A percentile compares a stretch with the other conserved stretches of the same genome.
Conservation (phyloP, 2,888 invertebrate genomes). For the Dermolepida albohirtum region DNA sequence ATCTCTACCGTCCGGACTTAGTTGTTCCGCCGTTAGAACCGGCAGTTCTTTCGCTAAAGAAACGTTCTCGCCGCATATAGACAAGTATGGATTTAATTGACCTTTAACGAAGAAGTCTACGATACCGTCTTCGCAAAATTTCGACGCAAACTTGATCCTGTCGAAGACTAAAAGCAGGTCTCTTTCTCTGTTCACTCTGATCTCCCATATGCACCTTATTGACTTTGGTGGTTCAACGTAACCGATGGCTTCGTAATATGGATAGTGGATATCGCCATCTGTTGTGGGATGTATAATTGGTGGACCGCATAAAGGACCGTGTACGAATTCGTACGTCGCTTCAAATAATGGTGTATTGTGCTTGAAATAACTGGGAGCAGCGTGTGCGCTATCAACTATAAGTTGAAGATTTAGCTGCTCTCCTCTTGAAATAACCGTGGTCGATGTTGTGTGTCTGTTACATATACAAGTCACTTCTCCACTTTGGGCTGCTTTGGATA, state of each 20-base stretch:
- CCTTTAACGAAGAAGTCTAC: constrained; percentile 77
- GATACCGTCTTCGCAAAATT: constrained; percentile 87
- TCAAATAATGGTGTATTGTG: constrained; percentile 86
- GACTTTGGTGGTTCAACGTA: constrained; percentile 76
- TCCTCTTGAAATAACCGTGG: constrained; percentile 71
- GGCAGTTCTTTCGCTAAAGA: constrained; percentile 84
- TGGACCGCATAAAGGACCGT: constrained; percentile 89
- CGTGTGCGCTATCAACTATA: constrained; percentile 86
- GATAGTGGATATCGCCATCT: constrained; percentile 89
- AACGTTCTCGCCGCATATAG: constrained; percentile 88
- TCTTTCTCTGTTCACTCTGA: constrained; percentile 83
- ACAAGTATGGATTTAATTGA: constrained; percentile 79
- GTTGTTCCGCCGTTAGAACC: constrained; percentile 81
- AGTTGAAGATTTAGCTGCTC: constrained; percentile 85
- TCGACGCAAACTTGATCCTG: constrained; percentile 85
- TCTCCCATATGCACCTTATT: constrained; percentile 68
- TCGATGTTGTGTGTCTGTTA: constrained; percentile 71
- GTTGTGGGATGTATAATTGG: constrained; percentile 82
- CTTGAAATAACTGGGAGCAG: constrained; percentile 89
- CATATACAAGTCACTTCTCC: constrained; percentile 82
- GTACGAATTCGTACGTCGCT: constrained; percentile 89
- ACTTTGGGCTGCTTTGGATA: constrained; percentile 71
- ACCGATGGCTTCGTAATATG: constrained; percentile 82
- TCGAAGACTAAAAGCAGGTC: constrained; percentile 91
- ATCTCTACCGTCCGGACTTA: constrained; percentile 73